These are phyloP conservation scores for Linepithema humile DNA, from an alignment of 1,140 invertebrate genomes.

Conservation along the genomic window DNA sequence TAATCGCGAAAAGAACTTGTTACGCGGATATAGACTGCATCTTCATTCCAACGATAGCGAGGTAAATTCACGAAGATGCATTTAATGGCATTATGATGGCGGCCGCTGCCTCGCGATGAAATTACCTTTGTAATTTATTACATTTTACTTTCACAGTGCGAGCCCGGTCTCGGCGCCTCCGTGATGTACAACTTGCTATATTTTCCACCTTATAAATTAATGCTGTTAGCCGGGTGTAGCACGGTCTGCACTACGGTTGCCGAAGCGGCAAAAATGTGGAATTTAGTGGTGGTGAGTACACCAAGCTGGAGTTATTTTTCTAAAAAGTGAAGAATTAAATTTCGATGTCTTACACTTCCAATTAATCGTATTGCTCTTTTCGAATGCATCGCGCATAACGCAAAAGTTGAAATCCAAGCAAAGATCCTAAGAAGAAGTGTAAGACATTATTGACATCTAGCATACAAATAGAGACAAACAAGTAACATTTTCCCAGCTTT, in stretches of 20 bases:
- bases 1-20: slow-evolving; percentile 94
- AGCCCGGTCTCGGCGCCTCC: slow-evolving; percentile 98
- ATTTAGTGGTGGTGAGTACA: slow-evolving; percentile 97
- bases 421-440: too few species aligned
- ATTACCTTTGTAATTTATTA: slow-evolving; percentile 33
- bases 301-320: neutral
- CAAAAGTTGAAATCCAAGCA: too few species aligned
- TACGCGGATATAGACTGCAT: slow-evolving; percentile 95
- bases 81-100: neutral
- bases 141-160: slow-evolving; percentile 91
- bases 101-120: neutral
- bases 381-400: too few species aligned
- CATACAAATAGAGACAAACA: neutral
- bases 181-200: slow-evolving; percentile 99
- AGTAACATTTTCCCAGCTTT: slow-evolving; percentile 88
- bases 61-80: slow-evolving; percentile 86
- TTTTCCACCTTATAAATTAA: slow-evolving; percentile 97
- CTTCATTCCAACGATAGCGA: slow-evolving; percentile 99
- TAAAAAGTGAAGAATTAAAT: neutral
- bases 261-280: slow-evolving; percentile 99
- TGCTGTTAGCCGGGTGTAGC: slow-evolving; percentile 98
- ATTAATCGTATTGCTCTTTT: too few species aligned
- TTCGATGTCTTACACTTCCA: neutral
- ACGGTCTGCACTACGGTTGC: slow-evolving; percentile 99
- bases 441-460: too few species aligned